These are phyloP conservation scores for Poeciliopsis occidentalis DNA, from an alignment of 2,113 vertebrate species.

Conservation along the genomic window DNA sequence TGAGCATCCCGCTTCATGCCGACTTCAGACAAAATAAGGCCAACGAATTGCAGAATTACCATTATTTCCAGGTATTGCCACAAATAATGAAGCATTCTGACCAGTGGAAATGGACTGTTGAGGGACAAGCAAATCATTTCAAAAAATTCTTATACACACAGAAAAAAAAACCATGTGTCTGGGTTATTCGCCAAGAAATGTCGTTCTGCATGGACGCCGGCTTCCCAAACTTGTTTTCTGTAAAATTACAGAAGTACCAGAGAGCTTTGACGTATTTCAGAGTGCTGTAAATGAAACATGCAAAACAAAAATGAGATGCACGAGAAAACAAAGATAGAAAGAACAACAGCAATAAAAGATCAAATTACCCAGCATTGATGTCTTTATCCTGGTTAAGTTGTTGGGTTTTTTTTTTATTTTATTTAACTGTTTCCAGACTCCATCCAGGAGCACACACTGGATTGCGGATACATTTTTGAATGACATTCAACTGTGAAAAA, in stretches of 20 bases:
- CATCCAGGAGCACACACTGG: background rate
- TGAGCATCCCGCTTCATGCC: slow-evolving; percentile 3
- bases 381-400: background rate
- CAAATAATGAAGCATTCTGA: slow-evolving; percentile 21
- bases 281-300: background rate
- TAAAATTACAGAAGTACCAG: background rate
- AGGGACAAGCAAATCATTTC: background rate
- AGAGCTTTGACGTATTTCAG: background rate
- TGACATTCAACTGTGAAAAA: too few relatives aligned
- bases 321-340: background rate
- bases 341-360: background rate
- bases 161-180: background rate
- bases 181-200: background rate
- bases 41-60: slow-evolving; percentile 5
- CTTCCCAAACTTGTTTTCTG: background rate
- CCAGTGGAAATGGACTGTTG: slow-evolving; percentile 30
- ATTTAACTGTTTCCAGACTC: background rate
- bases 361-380: too few relatives aligned
- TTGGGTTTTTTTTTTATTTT: background rate
- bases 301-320: background rate
- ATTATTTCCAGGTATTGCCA: slow-evolving; percentile 36
- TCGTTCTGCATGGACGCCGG: background rate
- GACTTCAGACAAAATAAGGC: background rate
- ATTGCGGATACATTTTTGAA: background rate
- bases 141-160: background rate